phyloP scores from a whole-genome alignment of 2,797 vertebrate genomes.

The Podarcis siculus region DNA sequence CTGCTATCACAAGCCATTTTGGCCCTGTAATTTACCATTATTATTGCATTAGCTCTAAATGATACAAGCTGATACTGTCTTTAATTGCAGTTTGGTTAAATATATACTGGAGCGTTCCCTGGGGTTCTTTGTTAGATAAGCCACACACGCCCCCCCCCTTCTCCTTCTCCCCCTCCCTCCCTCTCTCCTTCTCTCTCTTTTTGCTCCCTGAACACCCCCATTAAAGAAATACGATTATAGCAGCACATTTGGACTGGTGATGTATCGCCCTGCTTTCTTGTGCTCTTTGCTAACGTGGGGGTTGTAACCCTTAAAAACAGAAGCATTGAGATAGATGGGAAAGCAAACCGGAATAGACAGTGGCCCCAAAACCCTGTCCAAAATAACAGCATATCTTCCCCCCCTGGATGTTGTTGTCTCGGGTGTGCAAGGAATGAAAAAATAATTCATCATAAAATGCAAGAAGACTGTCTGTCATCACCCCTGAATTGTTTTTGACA shows the following conservation, averaged over 20 bases:
- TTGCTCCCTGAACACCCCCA: conserved; percentile 87
- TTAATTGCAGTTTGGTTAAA: conserved; percentile 99
- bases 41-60: conserved; percentile 99
- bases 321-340: conserved; percentile 98
- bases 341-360: conserved; percentile 93
- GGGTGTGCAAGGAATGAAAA: conserved; percentile 89
- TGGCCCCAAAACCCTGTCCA: conserved; percentile 92
- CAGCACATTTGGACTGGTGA: conserved; percentile 93
- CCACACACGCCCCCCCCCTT: conserved; percentile 63
- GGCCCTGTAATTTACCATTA: conserved; percentile 99
- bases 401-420: conserved; percentile 76
- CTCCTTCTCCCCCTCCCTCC: conserved; percentile 57
- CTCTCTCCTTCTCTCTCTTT: not conserved
- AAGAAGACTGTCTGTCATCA: conserved; percentile 97
- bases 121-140: conserved; percentile 87
- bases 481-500: conserved; percentile 96
- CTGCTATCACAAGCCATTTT: conserved; percentile 97
- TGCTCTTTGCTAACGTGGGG: conserved; percentile 96
- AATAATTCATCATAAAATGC: conserved; percentile 96
- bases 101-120: conserved; percentile 90
- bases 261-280: conserved; percentile 95
- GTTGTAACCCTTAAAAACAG: conserved; percentile 98
- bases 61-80: conserved; percentile 99
- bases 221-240: conserved; percentile 99
- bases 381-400: conserved; percentile 91